Evolutionary conservation across 2,888 invertebrate genomes (phyloP), one percentile per base, ranked within the genome.

Genomic region (Tetropium fuscum): DNA sequence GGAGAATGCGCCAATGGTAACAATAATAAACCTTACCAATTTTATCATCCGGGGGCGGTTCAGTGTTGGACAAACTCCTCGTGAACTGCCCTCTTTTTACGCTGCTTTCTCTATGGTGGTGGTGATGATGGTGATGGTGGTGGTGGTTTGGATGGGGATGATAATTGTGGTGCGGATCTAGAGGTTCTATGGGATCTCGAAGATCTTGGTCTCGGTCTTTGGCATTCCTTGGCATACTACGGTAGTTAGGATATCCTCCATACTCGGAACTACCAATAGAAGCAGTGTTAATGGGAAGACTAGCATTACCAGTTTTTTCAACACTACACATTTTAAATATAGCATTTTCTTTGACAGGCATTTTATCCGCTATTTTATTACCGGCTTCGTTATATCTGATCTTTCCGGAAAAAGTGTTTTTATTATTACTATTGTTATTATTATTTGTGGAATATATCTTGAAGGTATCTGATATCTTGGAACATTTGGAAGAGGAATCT

Each of bases 11-110:
- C 32, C 41, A 38, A n/a, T 22, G 10, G n/a, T 15, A 30, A 6
- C 3, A 13, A 10, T 16, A 44, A 40, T 27, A 22, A 41, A 45
- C 30, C 64, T 85, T 76, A 90, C 90, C 90, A 74, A 87, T 89
- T 88, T 94, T 94, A 80, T 95, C 94, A 75, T 94, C 94, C 6
- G 90, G 87, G 25, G 92, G 91, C 45, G 89, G 89, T 76, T 93
- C 93, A 15, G 92, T 89, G 80, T 92, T 92, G 74, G 92, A 92
- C 66, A 93, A 85, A 82, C 93, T 93, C 73, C 93, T 87, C 55
- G 91, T 90, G 78, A 93, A 92, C 70, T 87, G 84, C 78, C 87
- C 80, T 79, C 86, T 75, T 62, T 81, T 87, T 55, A 87, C 86
- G 67, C 87, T 88, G 25, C 86, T 83, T 53, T 86, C 87, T 62